phyloP scores from a whole-genome alignment of 2,888 invertebrate genomes.

The Tiliacea citrago region DNA sequence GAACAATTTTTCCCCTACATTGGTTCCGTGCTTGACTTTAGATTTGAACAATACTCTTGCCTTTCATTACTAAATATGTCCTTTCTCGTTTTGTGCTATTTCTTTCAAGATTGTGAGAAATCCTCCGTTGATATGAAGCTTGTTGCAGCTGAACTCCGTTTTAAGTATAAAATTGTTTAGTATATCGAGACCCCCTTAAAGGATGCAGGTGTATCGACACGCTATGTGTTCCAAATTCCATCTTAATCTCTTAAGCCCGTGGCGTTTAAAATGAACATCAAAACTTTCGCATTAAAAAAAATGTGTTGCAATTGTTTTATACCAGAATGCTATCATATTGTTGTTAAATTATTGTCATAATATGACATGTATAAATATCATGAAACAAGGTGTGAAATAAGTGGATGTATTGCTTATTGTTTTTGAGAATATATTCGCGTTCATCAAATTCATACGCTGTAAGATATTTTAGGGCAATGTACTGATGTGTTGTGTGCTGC shows the following conservation, averaged over 20 bases:
- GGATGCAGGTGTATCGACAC: no score
- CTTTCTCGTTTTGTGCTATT: not conserved
- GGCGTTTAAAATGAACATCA: not conserved
- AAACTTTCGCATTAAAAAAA: no score
- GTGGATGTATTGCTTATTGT: not conserved
- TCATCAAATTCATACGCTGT: slow-evolving; percentile 11
- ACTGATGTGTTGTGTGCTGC: not conserved
- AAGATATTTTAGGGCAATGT: not conserved
- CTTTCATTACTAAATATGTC: slow-evolving; percentile 1
- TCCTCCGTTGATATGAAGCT: slow-evolving; percentile 9
- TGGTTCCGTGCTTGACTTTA: slow-evolving; percentile 15
- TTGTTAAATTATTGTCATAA: not conserved
- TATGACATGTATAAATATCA: not conserved
- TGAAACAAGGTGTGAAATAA: slow-evolving; percentile 8
- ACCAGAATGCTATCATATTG: not conserved
- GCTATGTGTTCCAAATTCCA: not conserved
- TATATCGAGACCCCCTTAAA: no score
- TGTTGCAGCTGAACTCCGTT: slow-evolving; percentile 5
- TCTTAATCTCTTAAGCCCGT: not conserved
- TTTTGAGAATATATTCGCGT: not conserved
- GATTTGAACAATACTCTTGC: slow-evolving; percentile 6
- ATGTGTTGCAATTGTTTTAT: not conserved
- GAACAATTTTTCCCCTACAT: slow-evolving; percentile 19
- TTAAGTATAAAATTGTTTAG: not conserved
- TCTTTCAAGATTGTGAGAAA: slow-evolving; percentile 16